Evolutionary conservation across 1,140 invertebrate genomes (phyloP), one percentile per base, ranked within the genome.

Genomic region (Belonocnema kinseyi): DNA sequence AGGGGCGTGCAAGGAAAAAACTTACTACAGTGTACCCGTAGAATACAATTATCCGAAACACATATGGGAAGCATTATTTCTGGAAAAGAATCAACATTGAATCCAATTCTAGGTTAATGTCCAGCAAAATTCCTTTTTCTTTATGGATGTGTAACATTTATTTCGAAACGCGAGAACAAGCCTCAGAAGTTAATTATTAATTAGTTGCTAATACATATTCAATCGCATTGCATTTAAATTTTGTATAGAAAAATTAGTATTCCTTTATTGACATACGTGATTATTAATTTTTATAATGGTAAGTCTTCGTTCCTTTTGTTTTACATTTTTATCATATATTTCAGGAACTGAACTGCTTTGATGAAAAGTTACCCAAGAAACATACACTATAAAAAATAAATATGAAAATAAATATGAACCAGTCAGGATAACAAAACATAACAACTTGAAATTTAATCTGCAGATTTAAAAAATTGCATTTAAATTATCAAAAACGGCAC

Each of bases 91-190:
- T 66, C 61, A 26, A 26, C 61, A 66, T 66, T 66, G 13, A 66
- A 66, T 66, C 61, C 26, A n/a, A 7, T 66, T 66, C 61, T 66
- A 66, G 61, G 61, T 66, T 66, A 66, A 66, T 46, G 61, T 66
- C 61, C 61, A 66, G 61, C 13, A 14, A 66, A 46, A 66, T 21
- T 66, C 61, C 46, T 66, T 66, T 40, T 21, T 14, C 61, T 66
- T 66, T 66, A 66, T 66, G 61, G 33, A 46, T 33, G 26, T 66
- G 61, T 10, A 40, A 40, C 61, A 66, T 66, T 14, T n/a, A 46
- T 66, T 66, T 33, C 40, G 21, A 66, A 66, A 66, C 61, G 61
- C 61, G 61, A 66, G 61, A 66, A 66, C n/a, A 21, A 40, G n/a
- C 14, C 61, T 46, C 61, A 21, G 33, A 66, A 16, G 61, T 33